Conservation (phyloP, 2,797 vertebrate species). For the Centroberyx gerrardi region DNA sequence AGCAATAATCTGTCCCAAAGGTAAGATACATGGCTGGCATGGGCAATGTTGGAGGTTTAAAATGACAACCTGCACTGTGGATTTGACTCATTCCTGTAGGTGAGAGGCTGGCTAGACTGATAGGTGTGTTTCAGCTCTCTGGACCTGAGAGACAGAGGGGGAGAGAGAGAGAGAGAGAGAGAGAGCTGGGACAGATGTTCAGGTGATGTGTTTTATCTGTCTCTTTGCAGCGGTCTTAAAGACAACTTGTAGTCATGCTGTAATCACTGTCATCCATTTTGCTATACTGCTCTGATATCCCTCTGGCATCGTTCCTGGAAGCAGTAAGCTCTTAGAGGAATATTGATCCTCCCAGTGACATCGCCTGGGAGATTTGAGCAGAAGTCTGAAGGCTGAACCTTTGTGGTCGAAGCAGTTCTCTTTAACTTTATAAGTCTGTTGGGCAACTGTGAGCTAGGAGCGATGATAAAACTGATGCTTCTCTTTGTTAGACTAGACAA, state of each 20-base stretch:
- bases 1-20: no score
- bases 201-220: conserved; percentile 37
- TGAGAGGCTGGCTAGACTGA: no score
- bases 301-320: conserved; percentile 59
- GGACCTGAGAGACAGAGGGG: not conserved
- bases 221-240: conserved; percentile 15
- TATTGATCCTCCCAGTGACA: conserved; percentile 67
- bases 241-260: not conserved
- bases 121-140: no score
- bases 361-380: conserved; percentile 9
- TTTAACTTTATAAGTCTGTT: conserved; percentile 13
- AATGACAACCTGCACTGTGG: no score
- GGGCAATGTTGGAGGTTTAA: no score
- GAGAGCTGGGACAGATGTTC: not conserved
- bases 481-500: not conserved
- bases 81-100: no score
- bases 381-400: conserved; percentile 28
- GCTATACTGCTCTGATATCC: conserved; percentile 43
- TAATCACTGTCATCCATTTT: conserved; percentile 41
- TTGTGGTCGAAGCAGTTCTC: conserved; percentile 24
- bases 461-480: conserved; percentile 30
- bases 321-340: conserved; percentile 61
- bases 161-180: conserved; percentile 20
- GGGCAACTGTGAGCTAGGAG: conserved; percentile 22
- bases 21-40: no score